Percentiles rank a stretch among this genome's conserved stretches.
These are phyloP conservation scores for Drosophila parabipectinata DNA, from an alignment of 1,140 invertebrate genomes.

Conservation along the genomic window DNA sequence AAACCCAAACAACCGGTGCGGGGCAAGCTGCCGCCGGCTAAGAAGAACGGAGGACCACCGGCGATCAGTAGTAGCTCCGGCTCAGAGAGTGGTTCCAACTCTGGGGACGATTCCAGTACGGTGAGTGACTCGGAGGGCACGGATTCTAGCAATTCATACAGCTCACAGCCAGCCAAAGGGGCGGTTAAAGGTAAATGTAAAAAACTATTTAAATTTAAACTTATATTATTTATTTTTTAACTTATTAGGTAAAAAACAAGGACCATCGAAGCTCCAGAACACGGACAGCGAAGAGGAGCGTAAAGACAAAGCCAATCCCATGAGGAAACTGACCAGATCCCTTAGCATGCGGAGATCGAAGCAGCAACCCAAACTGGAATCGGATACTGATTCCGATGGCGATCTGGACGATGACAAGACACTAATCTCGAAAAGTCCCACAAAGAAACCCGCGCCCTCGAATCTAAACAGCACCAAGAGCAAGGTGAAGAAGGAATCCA, in stretches of 20 bases:
- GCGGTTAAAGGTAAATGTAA: conserved; percentile 38
- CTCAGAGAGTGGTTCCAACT: conserved; percentile 47
- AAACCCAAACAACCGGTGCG: conserved; percentile 80
- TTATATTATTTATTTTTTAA: neutral
- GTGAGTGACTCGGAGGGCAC: conserved; percentile 70
- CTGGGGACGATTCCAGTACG: conserved; percentile 45
- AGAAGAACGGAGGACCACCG: conserved; percentile 69
- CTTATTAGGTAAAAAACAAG: conserved; percentile 7
- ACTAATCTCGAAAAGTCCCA: conserved; percentile 86
- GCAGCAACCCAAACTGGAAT: conserved; percentile 84
- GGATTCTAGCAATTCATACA: conserved; percentile 70
- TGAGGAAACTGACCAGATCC: conserved; percentile 86
- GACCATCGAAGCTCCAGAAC: conserved; percentile 19
- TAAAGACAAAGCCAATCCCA: conserved; percentile 66
- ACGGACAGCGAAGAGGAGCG: conserved; percentile 56
- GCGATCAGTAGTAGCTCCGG: conserved; percentile 70
- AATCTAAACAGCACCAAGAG: conserved; percentile 50
- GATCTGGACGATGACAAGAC: conserved; percentile 84
- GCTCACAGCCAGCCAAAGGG: conserved; percentile 55
- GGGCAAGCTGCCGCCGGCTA: conserved; percentile 65
- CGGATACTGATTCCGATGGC: conserved; percentile 83
- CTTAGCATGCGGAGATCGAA: conserved; percentile 86
- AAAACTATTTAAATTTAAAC: neutral
- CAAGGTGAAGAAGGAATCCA: conserved; percentile 73
- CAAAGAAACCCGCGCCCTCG: conserved; percentile 85